Percentiles rank a stretch among this genome's conserved stretches.
These are phyloP conservation scores for Encarsia formosa DNA, from an alignment of 2,888 invertebrate genomes.

Conservation along the genomic window DNA sequence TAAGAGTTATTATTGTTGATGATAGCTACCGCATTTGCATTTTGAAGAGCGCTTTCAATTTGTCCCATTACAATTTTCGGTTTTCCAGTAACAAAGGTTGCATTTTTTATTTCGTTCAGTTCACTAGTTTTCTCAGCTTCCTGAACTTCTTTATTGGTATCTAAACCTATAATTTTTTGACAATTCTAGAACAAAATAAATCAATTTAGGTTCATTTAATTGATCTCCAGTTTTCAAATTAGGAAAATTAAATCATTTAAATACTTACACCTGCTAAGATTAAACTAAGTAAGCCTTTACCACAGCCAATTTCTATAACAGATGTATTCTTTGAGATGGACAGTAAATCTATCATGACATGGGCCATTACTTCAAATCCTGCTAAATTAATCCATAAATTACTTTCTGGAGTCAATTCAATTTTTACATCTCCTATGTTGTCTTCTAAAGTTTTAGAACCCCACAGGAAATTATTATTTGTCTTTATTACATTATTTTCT, in stretches of 20 bases:
- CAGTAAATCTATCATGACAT: conserved; percentile 41
- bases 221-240: background rate
- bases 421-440: conserved; percentile 42
- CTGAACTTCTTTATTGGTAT: conserved; percentile 45
- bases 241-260: conserved; percentile 1
- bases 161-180: conserved; percentile 46
- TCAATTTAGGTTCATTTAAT: background rate
- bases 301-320: conserved; percentile 47
- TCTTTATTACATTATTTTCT: conserved; percentile 32
- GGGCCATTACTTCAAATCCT: conserved; percentile 44
- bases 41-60: conserved; percentile 36
- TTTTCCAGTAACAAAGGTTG: conserved; percentile 44
- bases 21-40: conserved; percentile 40
- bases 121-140: conserved; percentile 49
- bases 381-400: conserved; percentile 47
- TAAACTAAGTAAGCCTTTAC: conserved; percentile 46
- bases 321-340: conserved; percentile 38
- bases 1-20: conserved; percentile 45
- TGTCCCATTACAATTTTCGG: conserved; percentile 40
- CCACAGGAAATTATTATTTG: conserved; percentile 44
- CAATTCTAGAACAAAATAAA: conserved; percentile 39
- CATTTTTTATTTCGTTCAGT: conserved; percentile 46
- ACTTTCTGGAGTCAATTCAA: conserved; percentile 47
- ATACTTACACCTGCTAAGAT: conserved; percentile 45
- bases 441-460: conserved; percentile 48